A percentile compares a stretch with the other conserved stretches of the same genome.
These are phyloP conservation scores for Ahaetulla prasina DNA, from an alignment of 2,113 vertebrate genomes.

Conservation along the genomic window DNA sequence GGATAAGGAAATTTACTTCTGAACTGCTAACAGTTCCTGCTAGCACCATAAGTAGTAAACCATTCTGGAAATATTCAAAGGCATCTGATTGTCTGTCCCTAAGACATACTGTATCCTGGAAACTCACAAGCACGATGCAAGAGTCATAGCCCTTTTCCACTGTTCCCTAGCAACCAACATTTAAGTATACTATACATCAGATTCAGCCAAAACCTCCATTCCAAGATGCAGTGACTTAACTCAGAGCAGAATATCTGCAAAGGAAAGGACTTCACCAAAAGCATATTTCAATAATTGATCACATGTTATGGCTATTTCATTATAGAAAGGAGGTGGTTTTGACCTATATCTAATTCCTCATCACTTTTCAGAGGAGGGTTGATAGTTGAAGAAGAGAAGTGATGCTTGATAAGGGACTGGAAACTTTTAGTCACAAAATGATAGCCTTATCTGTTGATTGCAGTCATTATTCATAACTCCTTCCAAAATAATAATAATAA, in stretches of 20 bases:
- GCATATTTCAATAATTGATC: neutral
- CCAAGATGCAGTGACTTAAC: neutral
- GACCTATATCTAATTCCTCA: neutral
- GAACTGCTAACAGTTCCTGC: neutral
- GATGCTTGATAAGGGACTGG: slow-evolving; percentile 20
- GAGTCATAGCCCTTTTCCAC: neutral
- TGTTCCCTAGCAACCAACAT: neutral
- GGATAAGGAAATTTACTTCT: neutral
- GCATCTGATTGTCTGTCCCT: neutral
- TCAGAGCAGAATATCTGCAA: neutral
- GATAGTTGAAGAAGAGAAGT: neutral
- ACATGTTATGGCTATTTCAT: neutral
- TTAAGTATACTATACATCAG: neutral
- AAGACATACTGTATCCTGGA: neutral
- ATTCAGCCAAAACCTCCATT: neutral
- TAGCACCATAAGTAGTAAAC: neutral
- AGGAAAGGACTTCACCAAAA: neutral
- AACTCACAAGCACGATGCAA: neutral
- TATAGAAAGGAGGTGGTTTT: neutral
- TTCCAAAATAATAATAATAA: neutral
- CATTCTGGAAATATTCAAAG: neutral
- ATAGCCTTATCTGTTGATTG: slow-evolving; percentile 9
- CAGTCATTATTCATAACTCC: neutral
- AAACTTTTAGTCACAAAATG: slow-evolving; percentile 25
- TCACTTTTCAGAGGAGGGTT: slow-evolving; percentile 10